These are phyloP conservation scores for Falco peregrinus DNA, from an alignment of 2,797 vertebrate species.

Conservation along the genomic window DNA sequence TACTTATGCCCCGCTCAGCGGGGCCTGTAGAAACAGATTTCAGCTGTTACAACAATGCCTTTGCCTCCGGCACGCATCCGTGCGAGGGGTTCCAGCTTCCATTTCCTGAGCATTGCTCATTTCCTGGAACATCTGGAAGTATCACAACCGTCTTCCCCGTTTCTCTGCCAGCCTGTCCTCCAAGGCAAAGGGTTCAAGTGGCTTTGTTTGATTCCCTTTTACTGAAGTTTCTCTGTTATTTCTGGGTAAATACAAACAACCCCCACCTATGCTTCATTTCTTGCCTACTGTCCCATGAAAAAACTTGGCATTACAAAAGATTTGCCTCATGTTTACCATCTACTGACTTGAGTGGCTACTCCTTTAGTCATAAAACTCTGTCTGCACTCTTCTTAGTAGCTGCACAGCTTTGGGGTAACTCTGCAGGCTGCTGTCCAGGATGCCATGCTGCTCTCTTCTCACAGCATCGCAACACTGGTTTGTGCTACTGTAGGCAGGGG, in stretches of 20 bases:
- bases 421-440: background rate
- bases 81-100: background rate
- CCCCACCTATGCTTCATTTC: background rate
- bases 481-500: background rate
- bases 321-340: background rate
- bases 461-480: accelerated
- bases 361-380: background rate
- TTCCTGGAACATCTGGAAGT: conserved; percentile 26
- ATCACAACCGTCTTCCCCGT: background rate
- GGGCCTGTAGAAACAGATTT: conserved; percentile 31
- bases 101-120: conserved; percentile 6
- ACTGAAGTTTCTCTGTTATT: background rate
- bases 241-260: background rate
- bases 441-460: background rate
- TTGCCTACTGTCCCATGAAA: background rate
- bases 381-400: background rate
- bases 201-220: background rate
- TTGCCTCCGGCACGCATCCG: background rate
- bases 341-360: background rate
- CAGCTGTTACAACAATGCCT: conserved; percentile 33
- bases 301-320: background rate
- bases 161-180: background rate
- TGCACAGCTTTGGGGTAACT: background rate
- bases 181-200: background rate
- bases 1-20: background rate